Percentiles rank a stretch among this genome's conserved stretches.
phyloP scores from a whole-genome alignment of 2,797 vertebrate genomes.

The Huso huso region DNA sequence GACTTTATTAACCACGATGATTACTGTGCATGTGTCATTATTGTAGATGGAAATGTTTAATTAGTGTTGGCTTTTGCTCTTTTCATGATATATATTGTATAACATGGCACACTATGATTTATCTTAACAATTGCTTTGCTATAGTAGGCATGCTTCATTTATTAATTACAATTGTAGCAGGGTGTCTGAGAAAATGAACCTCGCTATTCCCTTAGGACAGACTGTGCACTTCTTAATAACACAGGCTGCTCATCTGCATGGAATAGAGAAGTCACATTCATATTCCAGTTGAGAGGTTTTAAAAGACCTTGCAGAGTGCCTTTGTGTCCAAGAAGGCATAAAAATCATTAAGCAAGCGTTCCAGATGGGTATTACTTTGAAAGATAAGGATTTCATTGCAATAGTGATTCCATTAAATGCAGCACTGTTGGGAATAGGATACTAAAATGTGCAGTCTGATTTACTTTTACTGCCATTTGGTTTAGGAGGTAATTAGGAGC shows the following conservation, averaged over 20 bases:
- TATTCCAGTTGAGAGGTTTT: conserved; percentile 44
- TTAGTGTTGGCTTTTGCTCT: no score
- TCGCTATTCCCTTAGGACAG: conserved; percentile 33
- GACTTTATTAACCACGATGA: no score
- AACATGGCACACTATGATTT: conserved; percentile 25
- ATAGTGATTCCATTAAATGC: conserved; percentile 52
- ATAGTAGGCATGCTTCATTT: conserved; percentile 25
- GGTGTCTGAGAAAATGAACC: conserved; percentile 26
- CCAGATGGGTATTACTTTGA: conserved; percentile 42
- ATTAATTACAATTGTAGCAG: conserved; percentile 28
- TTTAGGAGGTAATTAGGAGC: conserved; percentile 56
- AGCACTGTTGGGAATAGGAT: conserved; percentile 40
- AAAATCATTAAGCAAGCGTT: conserved; percentile 49
- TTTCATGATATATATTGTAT: background rate
- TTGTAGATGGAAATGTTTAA: no score
- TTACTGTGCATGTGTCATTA: no score
- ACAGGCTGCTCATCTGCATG: conserved; percentile 32
- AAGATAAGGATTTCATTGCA: conserved; percentile 58
- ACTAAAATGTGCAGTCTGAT: conserved; percentile 59
- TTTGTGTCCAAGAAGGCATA: conserved; percentile 38
- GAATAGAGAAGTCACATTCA: conserved; percentile 51
- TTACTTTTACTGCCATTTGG: conserved; percentile 51
- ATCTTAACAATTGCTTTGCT: conserved; percentile 33
- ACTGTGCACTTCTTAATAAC: conserved; percentile 42
- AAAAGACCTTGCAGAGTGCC: conserved; percentile 49